A percentile compares a stretch with the other conserved stretches of the same genome.
Evolutionary conservation across 2,797 vertebrate genomes (phyloP).

Genomic region (Liasis olivaceus): DNA sequence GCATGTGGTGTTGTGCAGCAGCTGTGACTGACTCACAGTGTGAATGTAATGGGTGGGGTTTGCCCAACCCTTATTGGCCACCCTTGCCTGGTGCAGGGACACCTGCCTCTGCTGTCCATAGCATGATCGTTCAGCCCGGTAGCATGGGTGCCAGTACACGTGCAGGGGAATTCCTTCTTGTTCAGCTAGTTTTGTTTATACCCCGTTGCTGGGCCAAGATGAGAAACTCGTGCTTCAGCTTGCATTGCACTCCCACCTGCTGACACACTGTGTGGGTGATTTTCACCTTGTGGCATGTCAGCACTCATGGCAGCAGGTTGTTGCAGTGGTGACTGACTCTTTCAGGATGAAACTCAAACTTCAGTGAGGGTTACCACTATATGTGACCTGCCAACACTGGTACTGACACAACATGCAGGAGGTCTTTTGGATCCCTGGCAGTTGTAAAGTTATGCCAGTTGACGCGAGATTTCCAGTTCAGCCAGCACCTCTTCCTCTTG

Average conservation of each 20-base stretch:
- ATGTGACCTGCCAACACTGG: background rate
- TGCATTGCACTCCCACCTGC: background rate
- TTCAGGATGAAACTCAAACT: background rate
- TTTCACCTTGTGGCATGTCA: background rate
- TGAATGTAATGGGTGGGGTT: background rate
- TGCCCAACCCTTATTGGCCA: background rate
- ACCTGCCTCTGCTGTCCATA: background rate
- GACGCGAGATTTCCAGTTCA: background rate
- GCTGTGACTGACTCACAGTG: background rate
- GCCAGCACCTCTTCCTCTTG: background rate
- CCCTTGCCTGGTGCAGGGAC: background rate
- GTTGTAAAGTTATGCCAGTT: background rate
- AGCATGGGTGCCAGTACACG: background rate
- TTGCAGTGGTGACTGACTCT: background rate
- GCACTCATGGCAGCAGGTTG: background rate
- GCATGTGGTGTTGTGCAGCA: background rate
- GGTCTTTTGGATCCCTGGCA: background rate
- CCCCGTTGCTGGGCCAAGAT: background rate
- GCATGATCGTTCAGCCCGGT: background rate
- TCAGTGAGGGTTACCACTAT: background rate
- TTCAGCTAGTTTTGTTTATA: background rate
- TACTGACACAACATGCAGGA: background rate
- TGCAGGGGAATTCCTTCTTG: background rate
- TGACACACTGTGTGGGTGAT: background rate
- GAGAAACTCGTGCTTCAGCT: background rate